Conservation (phyloP, 2,888 invertebrate species). For the Stenolophus ochropezus region DNA sequence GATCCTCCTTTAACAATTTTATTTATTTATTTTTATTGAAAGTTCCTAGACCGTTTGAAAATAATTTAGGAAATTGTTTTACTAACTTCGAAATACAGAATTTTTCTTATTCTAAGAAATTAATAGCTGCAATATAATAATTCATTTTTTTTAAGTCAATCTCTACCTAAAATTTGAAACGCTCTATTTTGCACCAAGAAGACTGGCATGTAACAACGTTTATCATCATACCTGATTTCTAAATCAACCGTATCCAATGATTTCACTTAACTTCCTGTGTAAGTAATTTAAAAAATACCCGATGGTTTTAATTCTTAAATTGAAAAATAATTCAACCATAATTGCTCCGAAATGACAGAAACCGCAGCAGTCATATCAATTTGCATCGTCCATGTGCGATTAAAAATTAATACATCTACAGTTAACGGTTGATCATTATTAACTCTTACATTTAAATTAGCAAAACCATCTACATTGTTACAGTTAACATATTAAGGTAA, state of each 20-base stretch:
- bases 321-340: not conserved
- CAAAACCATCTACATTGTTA: not conserved
- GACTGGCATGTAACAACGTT: not conserved
- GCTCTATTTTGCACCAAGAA: not conserved
- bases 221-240: not conserved
- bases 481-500: not conserved
- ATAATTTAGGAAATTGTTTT: slow-evolving; percentile 4
- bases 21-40: not conserved
- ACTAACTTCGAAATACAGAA: not conserved
- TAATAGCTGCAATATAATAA: not conserved
- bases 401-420: not conserved
- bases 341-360: slow-evolving; percentile 2
- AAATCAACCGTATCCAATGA: not conserved
- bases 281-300: not conserved
- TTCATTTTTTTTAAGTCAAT: slow-evolving; percentile 4
- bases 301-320: not conserved
- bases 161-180: not conserved
- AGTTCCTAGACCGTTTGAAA: not conserved
- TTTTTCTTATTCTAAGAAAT: not conserved
- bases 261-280: not conserved
- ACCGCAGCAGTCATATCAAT: slow-evolving; percentile 16
- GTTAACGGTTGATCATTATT: not conserved
- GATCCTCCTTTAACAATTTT: not conserved
- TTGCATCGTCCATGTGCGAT: not conserved
- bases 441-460: not conserved